These are phyloP conservation scores for Emydocephalus ijimae DNA, from an alignment of 2,113 vertebrate genomes.

Conservation along the genomic window DNA sequence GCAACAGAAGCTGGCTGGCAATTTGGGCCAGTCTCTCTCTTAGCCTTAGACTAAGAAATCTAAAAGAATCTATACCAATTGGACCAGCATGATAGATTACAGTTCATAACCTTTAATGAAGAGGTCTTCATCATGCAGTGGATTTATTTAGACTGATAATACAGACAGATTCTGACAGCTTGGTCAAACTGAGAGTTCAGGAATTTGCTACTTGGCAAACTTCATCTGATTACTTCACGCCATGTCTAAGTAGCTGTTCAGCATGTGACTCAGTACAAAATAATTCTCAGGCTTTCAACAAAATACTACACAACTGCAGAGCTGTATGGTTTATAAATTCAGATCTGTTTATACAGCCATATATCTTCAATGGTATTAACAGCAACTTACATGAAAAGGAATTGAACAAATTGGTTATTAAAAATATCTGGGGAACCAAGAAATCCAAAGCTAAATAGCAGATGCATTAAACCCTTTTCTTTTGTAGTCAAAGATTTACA, in stretches of 20 bases:
- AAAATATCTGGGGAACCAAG: slow-evolving; percentile 55
- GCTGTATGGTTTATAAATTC: slow-evolving; percentile 65
- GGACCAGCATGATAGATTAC: not conserved
- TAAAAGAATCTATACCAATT: not conserved
- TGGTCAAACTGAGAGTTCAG: not conserved
- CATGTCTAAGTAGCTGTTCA: not conserved
- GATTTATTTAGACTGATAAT: not conserved
- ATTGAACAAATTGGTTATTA: slow-evolving; percentile 49
- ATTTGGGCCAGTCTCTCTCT: not conserved
- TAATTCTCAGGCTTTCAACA: slow-evolving; percentile 49
- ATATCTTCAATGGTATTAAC: slow-evolving; percentile 57
- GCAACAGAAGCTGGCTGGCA: not conserved
- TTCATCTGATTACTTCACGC: not conserved
- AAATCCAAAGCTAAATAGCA: slow-evolving; percentile 49
- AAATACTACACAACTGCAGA: slow-evolving; percentile 64
- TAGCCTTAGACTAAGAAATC: not conserved
- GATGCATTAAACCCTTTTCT: slow-evolving; percentile 40
- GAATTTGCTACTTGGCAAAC: not conserved
- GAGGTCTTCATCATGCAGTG: not conserved
- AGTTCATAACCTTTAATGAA: not conserved
- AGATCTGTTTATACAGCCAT: slow-evolving; percentile 60
- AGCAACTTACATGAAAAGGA: slow-evolving; percentile 55
- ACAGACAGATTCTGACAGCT: not conserved
- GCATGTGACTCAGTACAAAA: not conserved
- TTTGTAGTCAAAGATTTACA: slow-evolving; percentile 57